Evolutionary conservation across 1,140 invertebrate species (phyloP).

Genomic region (Atta colombica): DNA sequence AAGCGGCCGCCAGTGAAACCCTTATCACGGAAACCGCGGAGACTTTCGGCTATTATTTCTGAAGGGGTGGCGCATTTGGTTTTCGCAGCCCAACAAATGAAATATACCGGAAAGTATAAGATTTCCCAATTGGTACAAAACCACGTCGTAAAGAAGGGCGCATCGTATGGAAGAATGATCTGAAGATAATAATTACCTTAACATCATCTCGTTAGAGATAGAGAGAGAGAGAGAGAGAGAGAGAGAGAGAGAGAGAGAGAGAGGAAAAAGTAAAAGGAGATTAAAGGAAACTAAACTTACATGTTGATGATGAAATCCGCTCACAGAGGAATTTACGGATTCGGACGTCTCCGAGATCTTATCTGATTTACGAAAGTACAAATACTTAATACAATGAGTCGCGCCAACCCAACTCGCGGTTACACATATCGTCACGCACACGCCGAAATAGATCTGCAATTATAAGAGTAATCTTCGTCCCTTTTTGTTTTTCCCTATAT

Average conservation of each 20-base stretch:
- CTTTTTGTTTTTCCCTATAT: too few species aligned
- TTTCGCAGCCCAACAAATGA: constrained; percentile 90
- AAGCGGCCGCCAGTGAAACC: constrained; percentile 95
- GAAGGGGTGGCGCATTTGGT: constrained; percentile 91
- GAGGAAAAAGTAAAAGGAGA: neutral
- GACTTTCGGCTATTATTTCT: constrained; percentile 92
- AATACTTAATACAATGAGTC: constrained; percentile 95
- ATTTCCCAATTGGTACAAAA: constrained; percentile 97
- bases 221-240: too few species aligned
- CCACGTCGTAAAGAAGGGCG: constrained; percentile 98
- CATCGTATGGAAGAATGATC: constrained; percentile 90
- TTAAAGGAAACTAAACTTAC: constrained; percentile 65
- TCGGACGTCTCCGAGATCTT: constrained; percentile 71
- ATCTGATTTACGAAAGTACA: constrained; percentile 89
- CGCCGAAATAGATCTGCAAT: constrained; percentile 94
- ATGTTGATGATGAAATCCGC: constrained; percentile 85
- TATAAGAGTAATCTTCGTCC: constrained; percentile 1
- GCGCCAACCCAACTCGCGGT: constrained; percentile 96
- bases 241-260: neutral
- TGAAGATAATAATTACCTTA: constrained; percentile 72
- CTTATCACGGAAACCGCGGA: constrained; percentile 94
- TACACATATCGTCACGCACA: constrained; percentile 94
- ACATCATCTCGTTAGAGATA: neutral
- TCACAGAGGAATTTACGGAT: constrained; percentile 82
- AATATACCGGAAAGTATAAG: constrained; percentile 96